phyloP scores from a whole-genome alignment of 2,888 invertebrate species.

The Aplocera efformata region DNA sequence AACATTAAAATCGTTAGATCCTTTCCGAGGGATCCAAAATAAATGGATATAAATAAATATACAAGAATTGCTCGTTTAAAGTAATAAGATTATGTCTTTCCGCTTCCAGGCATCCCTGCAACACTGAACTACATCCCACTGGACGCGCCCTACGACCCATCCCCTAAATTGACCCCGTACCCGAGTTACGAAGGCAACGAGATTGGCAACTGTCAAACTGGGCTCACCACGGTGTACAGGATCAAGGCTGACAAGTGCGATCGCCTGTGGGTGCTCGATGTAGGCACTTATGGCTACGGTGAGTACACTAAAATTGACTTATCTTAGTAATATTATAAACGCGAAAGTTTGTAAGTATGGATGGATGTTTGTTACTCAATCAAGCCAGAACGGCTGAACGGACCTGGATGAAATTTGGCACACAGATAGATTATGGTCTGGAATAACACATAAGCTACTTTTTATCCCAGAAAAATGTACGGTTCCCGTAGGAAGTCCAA shows the following conservation, averaged over 20 bases:
- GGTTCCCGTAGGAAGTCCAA: no score
- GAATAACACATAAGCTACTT: no score
- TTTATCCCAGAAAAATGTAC: no score
- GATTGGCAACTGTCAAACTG: slow-evolving; percentile 86
- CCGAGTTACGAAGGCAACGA: slow-evolving; percentile 88
- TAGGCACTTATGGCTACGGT: slow-evolving; percentile 91
- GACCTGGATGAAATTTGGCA: no score
- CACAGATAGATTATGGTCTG: no score
- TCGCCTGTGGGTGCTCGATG: slow-evolving; percentile 91
- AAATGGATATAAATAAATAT: not conserved
- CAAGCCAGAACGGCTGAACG: no score
- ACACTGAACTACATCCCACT: slow-evolving; percentile 90
- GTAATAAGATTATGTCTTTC: not conserved
- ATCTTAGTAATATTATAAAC: no score
- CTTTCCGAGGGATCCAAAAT: no score
- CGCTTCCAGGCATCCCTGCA: slow-evolving; percentile 85
- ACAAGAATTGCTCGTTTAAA: no score
- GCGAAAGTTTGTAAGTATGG: no score
- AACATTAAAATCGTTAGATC: no score
- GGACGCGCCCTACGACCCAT: slow-evolving; percentile 83
- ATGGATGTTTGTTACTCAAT: no score
- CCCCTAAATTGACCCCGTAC: slow-evolving; percentile 88
- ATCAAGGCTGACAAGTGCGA: slow-evolving; percentile 89
- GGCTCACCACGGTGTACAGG: slow-evolving; percentile 88
- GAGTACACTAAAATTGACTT: slow-evolving; percentile 28